Percentiles rank a stretch among this genome's conserved stretches.
Evolutionary conservation across 2,113 vertebrate genomes (phyloP).

Genomic region (Lethenteron reissneri): DNA sequence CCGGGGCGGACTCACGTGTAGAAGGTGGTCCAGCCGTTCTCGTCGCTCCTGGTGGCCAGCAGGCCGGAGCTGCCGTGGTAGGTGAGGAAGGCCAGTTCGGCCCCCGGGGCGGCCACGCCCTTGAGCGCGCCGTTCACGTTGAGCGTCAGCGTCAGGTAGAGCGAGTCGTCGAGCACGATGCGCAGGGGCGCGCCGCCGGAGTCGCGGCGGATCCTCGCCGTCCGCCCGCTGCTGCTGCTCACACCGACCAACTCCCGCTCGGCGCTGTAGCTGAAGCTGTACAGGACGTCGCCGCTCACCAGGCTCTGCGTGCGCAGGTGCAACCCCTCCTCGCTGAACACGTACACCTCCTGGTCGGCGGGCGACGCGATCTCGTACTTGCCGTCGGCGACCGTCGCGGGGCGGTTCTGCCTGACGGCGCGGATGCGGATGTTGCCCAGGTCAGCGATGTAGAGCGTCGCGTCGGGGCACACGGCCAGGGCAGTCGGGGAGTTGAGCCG

Average conservation of each 20-base stretch:
- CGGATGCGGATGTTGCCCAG: conserved; percentile 86
- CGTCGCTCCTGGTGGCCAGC: conserved; percentile 72
- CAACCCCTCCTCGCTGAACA: conserved; percentile 78
- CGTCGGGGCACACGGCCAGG: conserved; percentile 64
- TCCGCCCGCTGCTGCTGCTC: conserved; percentile 75
- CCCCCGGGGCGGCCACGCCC: conserved; percentile 67
- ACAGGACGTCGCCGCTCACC: conserved; percentile 68
- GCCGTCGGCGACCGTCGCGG: conserved; percentile 34
- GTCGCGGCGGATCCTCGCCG: conserved; percentile 61
- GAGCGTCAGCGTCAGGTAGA: conserved; percentile 83
- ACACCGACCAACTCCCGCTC: conserved; percentile 69
- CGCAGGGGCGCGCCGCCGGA: conserved; percentile 72
- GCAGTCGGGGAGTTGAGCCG: conserved; percentile 76
- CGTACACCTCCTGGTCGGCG: conserved; percentile 74
- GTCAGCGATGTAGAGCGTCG: conserved; percentile 71
- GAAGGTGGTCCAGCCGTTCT: conserved; percentile 94
- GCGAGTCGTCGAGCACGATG: conserved; percentile 80
- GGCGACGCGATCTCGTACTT: conserved; percentile 79
- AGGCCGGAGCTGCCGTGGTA: conserved; percentile 88
- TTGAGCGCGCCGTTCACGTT: conserved; percentile 72
- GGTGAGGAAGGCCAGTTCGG: conserved; percentile 67
- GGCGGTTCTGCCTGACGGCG: conserved; percentile 52
- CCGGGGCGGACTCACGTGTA: conserved; percentile 14
- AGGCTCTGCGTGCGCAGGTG: conserved; percentile 82
- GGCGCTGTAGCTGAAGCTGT: conserved; percentile 84